Conservation (phyloP, 2,113 vertebrate species). For the Misgurnus mizolepis region DNA sequence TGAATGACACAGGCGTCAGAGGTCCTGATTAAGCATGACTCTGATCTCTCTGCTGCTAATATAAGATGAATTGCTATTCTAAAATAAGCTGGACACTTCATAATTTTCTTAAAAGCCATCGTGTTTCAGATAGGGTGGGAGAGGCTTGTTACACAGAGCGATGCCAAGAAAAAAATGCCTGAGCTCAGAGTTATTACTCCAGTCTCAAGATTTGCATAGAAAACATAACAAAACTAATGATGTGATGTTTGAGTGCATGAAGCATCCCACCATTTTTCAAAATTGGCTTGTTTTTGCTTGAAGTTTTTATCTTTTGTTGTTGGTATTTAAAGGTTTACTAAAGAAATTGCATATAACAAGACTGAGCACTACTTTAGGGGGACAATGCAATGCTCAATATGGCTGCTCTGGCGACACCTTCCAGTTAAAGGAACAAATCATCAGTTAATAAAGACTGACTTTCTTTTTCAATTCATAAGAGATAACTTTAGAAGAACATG, state of each 20-base stretch:
- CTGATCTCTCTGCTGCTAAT: conserved; percentile 20
- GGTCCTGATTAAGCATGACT: conserved; percentile 7
- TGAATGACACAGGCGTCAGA: conserved; percentile 8
- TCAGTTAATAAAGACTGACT: no score
- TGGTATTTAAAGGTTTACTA: no score
- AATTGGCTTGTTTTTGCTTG: not conserved
- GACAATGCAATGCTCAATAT: no score
- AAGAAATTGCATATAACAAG: no score
- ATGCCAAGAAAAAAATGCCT: conserved; percentile 18
- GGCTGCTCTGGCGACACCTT: no score
- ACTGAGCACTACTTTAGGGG: no score
- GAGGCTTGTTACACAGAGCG: conserved; percentile 8
- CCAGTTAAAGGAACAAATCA: no score
- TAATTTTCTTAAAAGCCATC: conserved; percentile 39
- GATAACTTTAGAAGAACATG: no score
- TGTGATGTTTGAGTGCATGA: no score
- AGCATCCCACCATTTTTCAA: not conserved
- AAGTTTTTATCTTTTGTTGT: not conserved
- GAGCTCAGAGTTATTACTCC: not conserved
- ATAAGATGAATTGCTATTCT: conserved; percentile 34
- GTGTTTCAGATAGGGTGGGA: conserved; percentile 14
- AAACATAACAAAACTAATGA: not conserved
- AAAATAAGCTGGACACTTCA: conserved; percentile 33
- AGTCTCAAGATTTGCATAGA: conserved; percentile 1
- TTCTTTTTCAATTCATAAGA: no score